Percentiles rank a stretch among this genome's conserved stretches.
phyloP scores from a whole-genome alignment of 2,113 vertebrate genomes.

The Ciconia maguari region DNA sequence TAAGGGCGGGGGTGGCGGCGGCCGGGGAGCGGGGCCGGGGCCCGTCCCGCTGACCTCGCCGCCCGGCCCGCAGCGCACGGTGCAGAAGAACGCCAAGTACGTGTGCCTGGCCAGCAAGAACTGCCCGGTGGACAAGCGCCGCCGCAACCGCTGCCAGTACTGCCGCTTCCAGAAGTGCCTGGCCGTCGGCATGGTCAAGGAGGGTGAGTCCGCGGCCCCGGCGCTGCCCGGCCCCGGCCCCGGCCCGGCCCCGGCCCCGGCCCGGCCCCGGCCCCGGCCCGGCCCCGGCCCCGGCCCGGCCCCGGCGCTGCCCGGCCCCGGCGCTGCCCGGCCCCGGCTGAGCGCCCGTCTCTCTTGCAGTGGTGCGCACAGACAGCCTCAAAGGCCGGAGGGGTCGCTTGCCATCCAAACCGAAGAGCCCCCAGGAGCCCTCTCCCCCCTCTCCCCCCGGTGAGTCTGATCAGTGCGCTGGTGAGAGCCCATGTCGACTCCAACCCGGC shows the following conservation, averaged over 20 bases:
- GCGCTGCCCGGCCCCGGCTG: background rate
- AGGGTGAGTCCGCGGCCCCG: conserved; percentile 80
- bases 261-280: too few species aligned
- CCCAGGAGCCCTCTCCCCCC: conserved; percentile 94
- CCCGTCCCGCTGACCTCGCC: too few species aligned
- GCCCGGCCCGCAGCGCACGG: conserved; percentile 83
- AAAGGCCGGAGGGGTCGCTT: conserved; percentile 96
- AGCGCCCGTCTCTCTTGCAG: conserved; percentile 70
- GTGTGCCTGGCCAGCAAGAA: conserved; percentile 98
- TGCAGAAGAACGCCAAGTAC: conserved; percentile 99
- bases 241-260: too few species aligned
- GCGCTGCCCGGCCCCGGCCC: too few species aligned
- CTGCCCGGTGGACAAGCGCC: conserved; percentile 96
- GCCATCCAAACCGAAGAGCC: conserved; percentile 98
- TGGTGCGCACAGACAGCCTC: conserved; percentile 96
- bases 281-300: background rate
- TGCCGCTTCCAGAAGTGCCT: conserved; percentile 98
- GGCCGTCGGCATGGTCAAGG: conserved; percentile 97
- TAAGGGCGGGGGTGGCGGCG: background rate
- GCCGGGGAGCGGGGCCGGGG: background rate
- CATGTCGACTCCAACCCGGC: conserved; percentile 99
- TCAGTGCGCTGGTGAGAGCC: conserved; percentile 95
- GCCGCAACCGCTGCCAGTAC: conserved; percentile 97
- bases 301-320: too few species aligned
- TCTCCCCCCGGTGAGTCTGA: conserved; percentile 97